These are phyloP conservation scores for Callinectes sapidus DNA, from an alignment of 2,888 invertebrate species.

Conservation along the genomic window DNA sequence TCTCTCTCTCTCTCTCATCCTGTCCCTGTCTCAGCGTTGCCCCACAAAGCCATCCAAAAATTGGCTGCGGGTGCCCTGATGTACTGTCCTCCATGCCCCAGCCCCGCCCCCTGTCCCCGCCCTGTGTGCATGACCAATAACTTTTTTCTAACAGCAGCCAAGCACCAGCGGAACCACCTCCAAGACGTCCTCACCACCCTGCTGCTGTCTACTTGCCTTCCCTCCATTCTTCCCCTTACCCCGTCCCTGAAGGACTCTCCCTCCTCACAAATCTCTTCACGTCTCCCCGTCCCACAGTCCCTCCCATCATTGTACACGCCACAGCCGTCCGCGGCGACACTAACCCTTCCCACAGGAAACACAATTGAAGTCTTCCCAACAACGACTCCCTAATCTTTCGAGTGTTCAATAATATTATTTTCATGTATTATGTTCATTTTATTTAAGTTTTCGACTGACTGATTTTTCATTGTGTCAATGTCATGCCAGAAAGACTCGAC, in stretches of 20 bases:
- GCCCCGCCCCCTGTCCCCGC: slow-evolving; percentile 10
- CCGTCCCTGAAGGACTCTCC: not conserved
- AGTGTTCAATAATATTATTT: not conserved
- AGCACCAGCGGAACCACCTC: slow-evolving; percentile 15
- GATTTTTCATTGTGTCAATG: not conserved
- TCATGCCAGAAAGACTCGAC: not conserved
- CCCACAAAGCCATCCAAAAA: not conserved
- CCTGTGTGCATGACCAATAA: slow-evolving; percentile 37
- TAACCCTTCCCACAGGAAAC: not conserved
- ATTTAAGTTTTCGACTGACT: not conserved
- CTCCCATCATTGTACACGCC: not conserved
- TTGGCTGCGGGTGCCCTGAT: not conserved
- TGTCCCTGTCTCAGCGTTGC: not conserved
- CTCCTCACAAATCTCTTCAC: not conserved
- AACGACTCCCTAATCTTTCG: not conserved
- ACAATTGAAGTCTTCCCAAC: not conserved
- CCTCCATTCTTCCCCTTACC: not conserved
- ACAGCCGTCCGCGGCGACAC: not conserved
- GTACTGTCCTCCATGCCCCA: not conserved
- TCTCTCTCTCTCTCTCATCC: not conserved
- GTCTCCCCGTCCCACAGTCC: not conserved
- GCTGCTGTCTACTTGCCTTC: not conserved
- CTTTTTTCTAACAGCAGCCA: slow-evolving; percentile 32
- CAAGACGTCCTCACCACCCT: slow-evolving; percentile 6
- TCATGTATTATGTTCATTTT: not conserved